Conservation (phyloP, 1,140 invertebrate species). For the Drosophila suzukii region DNA sequence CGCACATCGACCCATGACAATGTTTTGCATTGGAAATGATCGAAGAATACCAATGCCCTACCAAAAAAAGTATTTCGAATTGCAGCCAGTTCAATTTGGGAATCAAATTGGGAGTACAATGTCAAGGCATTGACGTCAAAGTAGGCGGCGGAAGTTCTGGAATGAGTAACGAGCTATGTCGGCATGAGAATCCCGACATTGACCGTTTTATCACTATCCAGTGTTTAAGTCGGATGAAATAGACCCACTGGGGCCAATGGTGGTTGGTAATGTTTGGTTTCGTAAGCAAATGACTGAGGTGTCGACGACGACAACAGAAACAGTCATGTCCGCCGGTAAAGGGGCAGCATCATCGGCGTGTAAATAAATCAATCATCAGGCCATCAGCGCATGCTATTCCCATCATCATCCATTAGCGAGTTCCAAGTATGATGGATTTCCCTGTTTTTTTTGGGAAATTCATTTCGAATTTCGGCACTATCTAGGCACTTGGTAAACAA, state of each 20-base stretch:
- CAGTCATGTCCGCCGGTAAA: background rate
- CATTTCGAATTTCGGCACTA: slow-evolving; percentile 20
- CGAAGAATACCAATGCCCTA: background rate
- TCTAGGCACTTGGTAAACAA: slow-evolving; percentile 26
- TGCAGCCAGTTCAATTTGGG: slow-evolving; percentile 13
- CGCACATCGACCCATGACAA: slow-evolving; percentile 51
- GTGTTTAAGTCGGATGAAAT: background rate
- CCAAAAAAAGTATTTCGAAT: slow-evolving; percentile 2
- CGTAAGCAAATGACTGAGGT: slow-evolving; percentile 26
- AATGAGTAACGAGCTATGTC: slow-evolving; percentile 11
- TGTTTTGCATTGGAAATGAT: slow-evolving; percentile 54
- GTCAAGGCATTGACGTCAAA: slow-evolving; percentile 69
- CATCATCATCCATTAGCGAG: slow-evolving; percentile 27
- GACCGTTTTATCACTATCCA: slow-evolving; percentile 15
- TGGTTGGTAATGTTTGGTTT: background rate
- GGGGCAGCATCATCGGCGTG: slow-evolving; percentile 12
- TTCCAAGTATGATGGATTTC: slow-evolving; percentile 34
- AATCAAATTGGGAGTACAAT: slow-evolving; percentile 30
- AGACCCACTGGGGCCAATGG: slow-evolving; percentile 17
- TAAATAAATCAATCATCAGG: slow-evolving; percentile 70
- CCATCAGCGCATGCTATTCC: slow-evolving; percentile 15
- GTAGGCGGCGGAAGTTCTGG: slow-evolving; percentile 43
- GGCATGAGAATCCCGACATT: background rate
- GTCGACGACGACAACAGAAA: slow-evolving; percentile 5
- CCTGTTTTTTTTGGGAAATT: background rate